Percentiles rank a stretch among this genome's conserved stretches.
Evolutionary conservation across 2,113 vertebrate genomes (phyloP).

Genomic region (Egretta garzetta): DNA sequence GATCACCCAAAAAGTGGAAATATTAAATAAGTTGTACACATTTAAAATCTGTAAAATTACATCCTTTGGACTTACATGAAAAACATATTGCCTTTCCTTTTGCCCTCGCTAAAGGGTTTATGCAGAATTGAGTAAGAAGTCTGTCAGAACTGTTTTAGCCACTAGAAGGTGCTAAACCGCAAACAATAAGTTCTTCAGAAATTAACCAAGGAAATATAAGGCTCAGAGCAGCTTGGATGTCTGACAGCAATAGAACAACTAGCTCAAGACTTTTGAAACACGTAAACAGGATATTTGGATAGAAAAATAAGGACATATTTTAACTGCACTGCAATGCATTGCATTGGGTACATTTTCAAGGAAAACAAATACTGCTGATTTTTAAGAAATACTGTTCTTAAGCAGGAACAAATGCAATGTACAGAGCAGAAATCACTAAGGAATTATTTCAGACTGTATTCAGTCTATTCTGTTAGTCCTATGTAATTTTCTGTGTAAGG

Average conservation of each 20-base stretch:
- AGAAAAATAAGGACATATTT: background rate
- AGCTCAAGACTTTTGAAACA: background rate
- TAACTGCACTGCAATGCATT: background rate
- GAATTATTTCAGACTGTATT: background rate
- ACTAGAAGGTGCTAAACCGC: conserved; percentile 57
- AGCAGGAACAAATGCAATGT: background rate
- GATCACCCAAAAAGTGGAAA: background rate
- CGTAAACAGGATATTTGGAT: background rate
- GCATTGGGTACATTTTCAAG: background rate
- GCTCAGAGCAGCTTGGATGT: background rate
- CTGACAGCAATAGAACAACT: background rate
- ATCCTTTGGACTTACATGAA: background rate
- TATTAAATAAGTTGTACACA: background rate
- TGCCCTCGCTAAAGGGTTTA: background rate
- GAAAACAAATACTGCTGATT: background rate
- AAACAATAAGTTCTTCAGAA: background rate
- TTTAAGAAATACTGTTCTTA: background rate
- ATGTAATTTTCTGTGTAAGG: background rate
- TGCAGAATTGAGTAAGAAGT: background rate
- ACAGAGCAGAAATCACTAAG: background rate
- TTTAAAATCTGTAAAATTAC: background rate
- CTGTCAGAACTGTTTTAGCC: background rate
- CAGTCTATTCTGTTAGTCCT: background rate
- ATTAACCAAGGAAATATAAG: background rate
- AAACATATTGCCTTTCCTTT: background rate